A percentile compares a stretch with the other conserved stretches of the same genome.
Evolutionary conservation across 2,888 invertebrate species (phyloP).

Genomic region (Laspeyria flexula): DNA sequence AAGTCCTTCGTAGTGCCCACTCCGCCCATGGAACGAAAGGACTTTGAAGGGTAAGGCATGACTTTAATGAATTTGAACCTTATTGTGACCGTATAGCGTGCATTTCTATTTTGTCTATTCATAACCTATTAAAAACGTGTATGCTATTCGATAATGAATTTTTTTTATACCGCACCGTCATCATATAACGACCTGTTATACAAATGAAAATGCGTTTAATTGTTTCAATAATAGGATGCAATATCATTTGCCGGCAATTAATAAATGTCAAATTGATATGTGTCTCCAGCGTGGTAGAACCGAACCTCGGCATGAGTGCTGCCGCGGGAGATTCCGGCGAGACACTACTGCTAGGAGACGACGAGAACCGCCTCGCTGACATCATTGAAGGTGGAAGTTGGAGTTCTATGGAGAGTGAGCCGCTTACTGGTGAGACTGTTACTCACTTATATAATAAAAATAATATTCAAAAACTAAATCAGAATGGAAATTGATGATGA

Average conservation of each 20-base stretch:
- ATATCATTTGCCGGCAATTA: too few relatives aligned
- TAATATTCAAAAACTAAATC: too few relatives aligned
- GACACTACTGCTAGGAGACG: conserved; percentile 71
- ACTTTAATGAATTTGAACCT: neutral
- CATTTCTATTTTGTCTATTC: neutral
- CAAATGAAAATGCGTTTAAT: too few relatives aligned
- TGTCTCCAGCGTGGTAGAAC: conserved; percentile 42
- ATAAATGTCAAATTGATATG: too few relatives aligned
- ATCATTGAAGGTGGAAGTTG: conserved; percentile 84
- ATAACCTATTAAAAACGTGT: neutral
- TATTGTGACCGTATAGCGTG: neutral
- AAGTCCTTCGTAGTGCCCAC: conserved; percentile 90
- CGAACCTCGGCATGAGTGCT: conserved; percentile 45
- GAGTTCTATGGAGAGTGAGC: conserved; percentile 90
- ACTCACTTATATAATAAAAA: too few relatives aligned
- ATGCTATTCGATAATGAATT: too few relatives aligned
- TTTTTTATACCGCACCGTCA: too few relatives aligned
- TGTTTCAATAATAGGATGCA: too few relatives aligned
- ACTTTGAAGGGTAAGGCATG: conserved; percentile 68
- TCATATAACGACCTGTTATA: too few relatives aligned
- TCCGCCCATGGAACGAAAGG: conserved; percentile 55
- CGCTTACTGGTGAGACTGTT: conserved; percentile 80
- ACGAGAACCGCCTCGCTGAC: conserved; percentile 76
- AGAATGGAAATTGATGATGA: too few relatives aligned
- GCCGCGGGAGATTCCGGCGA: conserved; percentile 72